Evolutionary conservation across 1,140 invertebrate species (phyloP), one percentile per base, ranked within the genome.

Genomic region (Drosophila punjabiensis): DNA sequence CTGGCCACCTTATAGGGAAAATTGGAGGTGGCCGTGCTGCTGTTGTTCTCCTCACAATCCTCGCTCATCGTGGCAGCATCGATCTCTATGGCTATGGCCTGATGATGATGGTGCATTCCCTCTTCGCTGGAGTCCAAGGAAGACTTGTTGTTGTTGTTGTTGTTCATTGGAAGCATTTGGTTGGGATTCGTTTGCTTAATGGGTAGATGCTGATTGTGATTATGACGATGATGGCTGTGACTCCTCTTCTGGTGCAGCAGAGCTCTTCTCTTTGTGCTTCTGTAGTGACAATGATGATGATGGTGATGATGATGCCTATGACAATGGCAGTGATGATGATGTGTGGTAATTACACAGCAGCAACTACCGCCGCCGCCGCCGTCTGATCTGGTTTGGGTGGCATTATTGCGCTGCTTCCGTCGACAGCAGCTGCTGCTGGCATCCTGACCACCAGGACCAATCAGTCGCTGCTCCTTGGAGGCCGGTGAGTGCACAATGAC

Each of bases 21-120:
- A 60, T 92, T 92, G 0, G 91, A 92, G 30, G 91, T 92, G 20
- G 88, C 91, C 16, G 91, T 92, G 75, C 91, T 92, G 76, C 86
- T 91, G 70, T 90, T 92, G 47, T 91, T 89, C 62, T 90, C 90
- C n/a, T 33, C 68, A 53, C 55, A 58, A 39, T 75, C 71, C 61
- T 78, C 76, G 43, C 81, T 88, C 43, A 78, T 88, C 5, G 92
- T 92, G 8, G 86, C 92, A 13, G 89, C 92, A 80, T 92, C 91
- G 35, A 92, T 92, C 61, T 92, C 91, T 37, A 92, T 92, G 60
- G 91, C 91, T 41, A 92, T 92, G 50, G 78, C 76, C 18, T 89
- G 82, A 24, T 80, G 75, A 20, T 81, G 80, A 48, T 56, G 80
- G 45, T 56, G 59, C 39, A 71, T 62, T 35, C 45, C 74, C 65